Conservation (phyloP, 2,797 vertebrate genomes). For the Leucoraja ocellata region DNA sequence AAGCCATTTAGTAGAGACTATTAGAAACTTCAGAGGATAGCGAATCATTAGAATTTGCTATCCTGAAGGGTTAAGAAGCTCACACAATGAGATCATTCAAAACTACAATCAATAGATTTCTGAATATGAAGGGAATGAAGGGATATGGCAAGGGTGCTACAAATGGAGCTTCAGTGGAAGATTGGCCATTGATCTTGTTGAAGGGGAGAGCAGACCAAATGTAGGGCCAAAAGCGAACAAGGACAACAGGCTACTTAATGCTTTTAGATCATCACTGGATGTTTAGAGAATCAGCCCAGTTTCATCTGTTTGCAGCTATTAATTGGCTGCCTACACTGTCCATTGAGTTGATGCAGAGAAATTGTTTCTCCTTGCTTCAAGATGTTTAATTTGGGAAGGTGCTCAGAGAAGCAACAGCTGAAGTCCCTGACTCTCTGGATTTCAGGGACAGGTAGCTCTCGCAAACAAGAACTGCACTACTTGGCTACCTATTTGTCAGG, state of each 20-base stretch:
- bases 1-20: too few species aligned
- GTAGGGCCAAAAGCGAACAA: too few species aligned
- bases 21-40: too few species aligned
- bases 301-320: neutral
- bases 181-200: too few species aligned
- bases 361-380: neutral
- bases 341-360: neutral
- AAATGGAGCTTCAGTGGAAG: too few species aligned
- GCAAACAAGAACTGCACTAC: neutral
- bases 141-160: too few species aligned
- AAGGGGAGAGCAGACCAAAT: too few species aligned
- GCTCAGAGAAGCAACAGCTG: neutral
- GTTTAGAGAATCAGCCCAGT: neutral
- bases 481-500: neutral
- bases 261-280: neutral
- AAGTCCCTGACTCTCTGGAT: neutral
- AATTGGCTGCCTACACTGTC: neutral
- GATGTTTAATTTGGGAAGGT: neutral
- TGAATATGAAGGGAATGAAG: too few species aligned
- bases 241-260: neutral
- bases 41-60: too few species aligned
- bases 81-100: too few species aligned
- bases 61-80: too few species aligned
- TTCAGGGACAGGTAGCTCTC: neutral
- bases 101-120: too few species aligned